Percentiles rank a stretch among this genome's conserved stretches.
Evolutionary conservation across 2,113 vertebrate species (phyloP).

Genomic region (Trematomus loennbergii): DNA sequence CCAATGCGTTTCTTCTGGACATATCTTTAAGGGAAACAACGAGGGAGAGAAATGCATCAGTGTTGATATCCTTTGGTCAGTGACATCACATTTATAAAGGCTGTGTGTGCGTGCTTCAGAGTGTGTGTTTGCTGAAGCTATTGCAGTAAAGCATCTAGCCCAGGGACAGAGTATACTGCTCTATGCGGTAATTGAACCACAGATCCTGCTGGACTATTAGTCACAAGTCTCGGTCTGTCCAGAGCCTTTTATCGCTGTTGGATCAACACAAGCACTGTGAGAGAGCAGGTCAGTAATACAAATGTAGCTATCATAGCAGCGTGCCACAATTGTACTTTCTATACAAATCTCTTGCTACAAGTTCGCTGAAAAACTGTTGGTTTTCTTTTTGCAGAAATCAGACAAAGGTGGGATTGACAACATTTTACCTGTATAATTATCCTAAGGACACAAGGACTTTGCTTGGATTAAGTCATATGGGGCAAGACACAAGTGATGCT

Average conservation of each 20-base stretch:
- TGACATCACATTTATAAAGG: slow-evolving; percentile 79
- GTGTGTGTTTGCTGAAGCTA: slow-evolving; percentile 54
- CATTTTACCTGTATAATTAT: no score
- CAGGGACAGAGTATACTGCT: slow-evolving; percentile 76
- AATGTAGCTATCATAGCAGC: slow-evolving; percentile 45
- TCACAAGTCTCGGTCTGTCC: slow-evolving; percentile 69
- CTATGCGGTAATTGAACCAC: slow-evolving; percentile 77
- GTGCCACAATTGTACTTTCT: slow-evolving; percentile 10
- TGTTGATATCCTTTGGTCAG: slow-evolving; percentile 71
- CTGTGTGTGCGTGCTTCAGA: slow-evolving; percentile 31
- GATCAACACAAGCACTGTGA: slow-evolving; percentile 62
- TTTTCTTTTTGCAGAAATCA: slow-evolving; percentile 7
- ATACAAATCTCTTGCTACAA: slow-evolving; percentile 13
- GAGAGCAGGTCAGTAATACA: slow-evolving; percentile 53
- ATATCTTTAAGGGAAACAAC: slow-evolving; percentile 72
- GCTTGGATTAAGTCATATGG: not conserved
- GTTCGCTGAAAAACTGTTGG: not conserved
- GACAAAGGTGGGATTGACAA: not conserved
- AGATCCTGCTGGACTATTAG: slow-evolving; percentile 72
- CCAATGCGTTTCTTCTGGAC: slow-evolving; percentile 69
- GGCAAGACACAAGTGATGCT: no score
- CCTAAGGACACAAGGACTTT: no score
- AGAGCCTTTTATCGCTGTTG: slow-evolving; percentile 64
- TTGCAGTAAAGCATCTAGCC: slow-evolving; percentile 72
- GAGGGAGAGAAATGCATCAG: slow-evolving; percentile 73